Percentiles rank a stretch among this genome's conserved stretches.
phyloP scores from a whole-genome alignment of 2,888 invertebrate genomes.

The Papilio protenor region DNA sequence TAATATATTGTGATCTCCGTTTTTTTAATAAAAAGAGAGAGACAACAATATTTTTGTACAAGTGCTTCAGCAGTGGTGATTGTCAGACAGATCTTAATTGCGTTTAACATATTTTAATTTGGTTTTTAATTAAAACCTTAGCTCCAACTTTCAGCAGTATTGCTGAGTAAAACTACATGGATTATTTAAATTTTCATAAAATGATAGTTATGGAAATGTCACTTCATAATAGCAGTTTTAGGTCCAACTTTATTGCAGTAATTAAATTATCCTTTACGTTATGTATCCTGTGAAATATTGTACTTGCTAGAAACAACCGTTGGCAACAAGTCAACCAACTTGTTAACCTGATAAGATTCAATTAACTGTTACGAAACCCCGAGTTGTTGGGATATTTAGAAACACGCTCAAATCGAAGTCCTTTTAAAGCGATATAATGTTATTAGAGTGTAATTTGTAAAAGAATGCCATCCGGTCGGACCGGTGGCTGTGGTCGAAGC shows the following conservation, averaged over 20 bases:
- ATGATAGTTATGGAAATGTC: background rate
- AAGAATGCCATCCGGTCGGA: constrained; percentile 39
- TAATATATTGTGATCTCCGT: background rate
- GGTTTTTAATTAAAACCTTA: background rate
- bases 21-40: background rate
- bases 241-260: background rate
- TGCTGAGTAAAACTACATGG: no score
- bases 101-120: background rate
- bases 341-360: background rate
- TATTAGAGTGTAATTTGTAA: constrained; percentile 41
- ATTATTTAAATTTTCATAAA: no score
- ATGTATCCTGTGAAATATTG: constrained; percentile 1
- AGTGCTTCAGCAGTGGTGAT: background rate
- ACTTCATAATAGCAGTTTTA: background rate
- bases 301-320: background rate
- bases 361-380: constrained; percentile 16
- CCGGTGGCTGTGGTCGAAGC: constrained; percentile 32
- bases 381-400: constrained; percentile 6
- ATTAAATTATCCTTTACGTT: no score
- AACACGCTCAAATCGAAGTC: background rate
- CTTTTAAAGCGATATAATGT: constrained; percentile 32
- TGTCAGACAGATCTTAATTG: background rate
- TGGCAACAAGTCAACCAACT: background rate
- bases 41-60: background rate
- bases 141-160: no score